Conservation (phyloP, 2,888 invertebrate species). For the Agonum fuliginosum region DNA sequence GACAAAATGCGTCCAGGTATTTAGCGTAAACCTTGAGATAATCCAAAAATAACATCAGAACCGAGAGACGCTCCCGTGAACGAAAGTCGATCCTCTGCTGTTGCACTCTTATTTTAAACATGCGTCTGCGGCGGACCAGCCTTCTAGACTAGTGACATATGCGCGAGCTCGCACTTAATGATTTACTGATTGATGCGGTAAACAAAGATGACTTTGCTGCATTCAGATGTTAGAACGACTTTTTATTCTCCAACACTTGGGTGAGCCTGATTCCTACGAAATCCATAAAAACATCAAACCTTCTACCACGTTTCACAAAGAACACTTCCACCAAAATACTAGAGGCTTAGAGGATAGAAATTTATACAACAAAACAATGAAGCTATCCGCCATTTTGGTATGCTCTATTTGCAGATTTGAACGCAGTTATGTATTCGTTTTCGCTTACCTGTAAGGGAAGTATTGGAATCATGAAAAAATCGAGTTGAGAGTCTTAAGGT, state of each 20-base stretch:
- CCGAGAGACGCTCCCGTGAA: conserved; percentile 36
- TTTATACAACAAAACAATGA: too few relatives aligned
- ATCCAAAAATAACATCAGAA: conserved; percentile 57
- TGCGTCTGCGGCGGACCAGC: conserved; percentile 41
- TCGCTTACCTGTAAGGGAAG: too few relatives aligned
- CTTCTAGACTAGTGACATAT: conserved; percentile 57
- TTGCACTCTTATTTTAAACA: conserved; percentile 60
- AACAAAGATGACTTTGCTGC: conserved; percentile 58
- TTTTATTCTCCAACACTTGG: conserved; percentile 19
- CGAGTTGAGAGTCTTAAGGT: too few relatives aligned
- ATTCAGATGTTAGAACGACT: conserved; percentile 49
- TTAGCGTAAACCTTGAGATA: conserved; percentile 59
- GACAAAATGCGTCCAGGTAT: conserved; percentile 57
- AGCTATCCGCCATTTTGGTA: too few relatives aligned
- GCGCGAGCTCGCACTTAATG: conserved; percentile 56
- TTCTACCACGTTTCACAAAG: too few relatives aligned
- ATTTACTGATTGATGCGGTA: conserved; percentile 60
- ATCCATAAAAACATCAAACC: background rate
- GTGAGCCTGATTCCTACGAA: background rate
- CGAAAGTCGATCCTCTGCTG: conserved; percentile 54
- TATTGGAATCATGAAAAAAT: too few relatives aligned
- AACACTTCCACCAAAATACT: too few relatives aligned
- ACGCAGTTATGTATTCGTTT: too few relatives aligned
- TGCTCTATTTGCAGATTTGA: too few relatives aligned
- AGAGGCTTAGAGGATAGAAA: too few relatives aligned